A percentile compares a stretch with the other conserved stretches of the same genome.
These are phyloP conservation scores for Enteromius afrohamiltoni DNA, from an alignment of 2,797 vertebrate species.

Conservation along the genomic window DNA sequence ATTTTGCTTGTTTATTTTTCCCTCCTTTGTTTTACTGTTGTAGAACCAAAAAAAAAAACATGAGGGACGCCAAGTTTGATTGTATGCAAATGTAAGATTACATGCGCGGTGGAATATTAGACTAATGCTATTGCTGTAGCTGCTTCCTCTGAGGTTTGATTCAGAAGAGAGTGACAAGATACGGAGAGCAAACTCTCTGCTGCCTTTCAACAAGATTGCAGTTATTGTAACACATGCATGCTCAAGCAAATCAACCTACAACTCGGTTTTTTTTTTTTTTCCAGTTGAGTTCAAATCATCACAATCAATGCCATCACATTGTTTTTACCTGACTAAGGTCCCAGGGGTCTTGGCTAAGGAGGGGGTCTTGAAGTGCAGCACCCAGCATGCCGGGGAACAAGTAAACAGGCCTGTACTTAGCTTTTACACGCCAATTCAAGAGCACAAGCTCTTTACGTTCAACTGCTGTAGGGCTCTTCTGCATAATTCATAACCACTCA, in stretches of 20 bases:
- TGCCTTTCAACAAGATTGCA: background rate
- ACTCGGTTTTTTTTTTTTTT: background rate
- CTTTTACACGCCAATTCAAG: conserved; percentile 81
- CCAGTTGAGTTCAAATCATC: conserved; percentile 13
- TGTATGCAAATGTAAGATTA: conserved; percentile 70
- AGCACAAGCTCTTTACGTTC: conserved; percentile 81
- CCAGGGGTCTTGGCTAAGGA: conserved; percentile 25
- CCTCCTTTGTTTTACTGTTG: conserved; percentile 73
- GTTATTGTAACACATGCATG: background rate
- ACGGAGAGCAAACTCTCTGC: background rate
- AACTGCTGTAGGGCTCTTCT: conserved; percentile 79
- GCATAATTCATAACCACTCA: conserved; percentile 83
- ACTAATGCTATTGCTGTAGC: conserved; percentile 27
- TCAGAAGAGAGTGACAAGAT: conserved; percentile 24
- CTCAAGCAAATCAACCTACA: background rate
- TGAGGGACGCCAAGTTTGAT: conserved; percentile 63
- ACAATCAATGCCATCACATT: conserved; percentile 6
- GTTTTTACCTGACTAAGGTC: conserved; percentile 26
- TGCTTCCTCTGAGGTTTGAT: conserved; percentile 31
- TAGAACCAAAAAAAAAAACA: conserved; percentile 65
- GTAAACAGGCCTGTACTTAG: conserved; percentile 82
- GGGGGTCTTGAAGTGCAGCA: conserved; percentile 44
- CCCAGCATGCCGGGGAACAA: conserved; percentile 59
- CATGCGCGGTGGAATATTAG: conserved; percentile 32
- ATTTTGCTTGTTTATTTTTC: conserved; percentile 78